Base-by-base conservation (phyloP, 2,888 invertebrate genomes). In the Heteromyza rotundicornis region DNA sequence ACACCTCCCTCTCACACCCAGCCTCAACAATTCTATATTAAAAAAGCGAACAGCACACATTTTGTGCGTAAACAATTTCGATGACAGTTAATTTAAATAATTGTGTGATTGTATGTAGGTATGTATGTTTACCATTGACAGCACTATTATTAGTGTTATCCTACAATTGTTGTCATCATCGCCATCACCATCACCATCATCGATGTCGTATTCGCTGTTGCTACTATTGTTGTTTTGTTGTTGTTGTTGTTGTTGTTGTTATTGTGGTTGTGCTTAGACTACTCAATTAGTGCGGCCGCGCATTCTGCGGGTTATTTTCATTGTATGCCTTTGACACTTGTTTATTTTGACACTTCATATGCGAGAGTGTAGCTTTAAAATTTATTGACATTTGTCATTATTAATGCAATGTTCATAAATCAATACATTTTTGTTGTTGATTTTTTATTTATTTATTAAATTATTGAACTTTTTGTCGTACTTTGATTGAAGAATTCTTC, bases 291-390 rank as follows among this genome's bases (percentile, higher is more conserved):
- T 32, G 17, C 1, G n/a, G n/a, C n/a, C n/a, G n/a, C 14, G 32
- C 17, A 12, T 53, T 53, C 32, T 27, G 60, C 62, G 23, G 55
- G 50, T 61, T 62, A 59, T 67, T 62, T 59, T 65, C 57, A 51
- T 59, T 55, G 27, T 64, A 67, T 67, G 74, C 69, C 75, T 65
- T 72, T 72, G 74, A 74, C 74, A 70, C 71, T 74, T 75, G 70
- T 72, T 76, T 67, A 70, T 65, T 70, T 68, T 67, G 70, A 74
- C 75, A 70, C 70, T 66, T 59, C 54, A 60, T 58, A 55, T 57
- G 36, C 5, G 12, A 44, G 23, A 44, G 24, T 62, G 16, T 54
- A 64, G 24, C 53, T 55, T 52, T 24, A 54, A 10, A 56, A 24
- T 40, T 23, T 59, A 53, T 59, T 59, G 52, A 59, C 53, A 23